phyloP scores from a whole-genome alignment of 2,888 invertebrate species.

The Tenthredo amoena region DNA sequence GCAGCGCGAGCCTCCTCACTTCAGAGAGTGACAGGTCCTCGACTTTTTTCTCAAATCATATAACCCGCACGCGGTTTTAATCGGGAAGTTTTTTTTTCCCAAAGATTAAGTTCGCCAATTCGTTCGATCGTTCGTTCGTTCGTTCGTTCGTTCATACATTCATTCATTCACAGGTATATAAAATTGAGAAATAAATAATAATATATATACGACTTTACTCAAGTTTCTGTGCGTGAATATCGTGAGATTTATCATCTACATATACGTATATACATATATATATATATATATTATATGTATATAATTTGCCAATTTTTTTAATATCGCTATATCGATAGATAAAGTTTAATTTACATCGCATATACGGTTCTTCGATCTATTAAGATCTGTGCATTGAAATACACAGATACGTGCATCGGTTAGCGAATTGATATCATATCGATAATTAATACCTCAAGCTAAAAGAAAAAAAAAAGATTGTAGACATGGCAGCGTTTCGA shows the following conservation, averaged over 20 bases:
- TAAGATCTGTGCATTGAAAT: neutral
- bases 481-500: constrained; percentile 34
- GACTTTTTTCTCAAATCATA: constrained; percentile 47
- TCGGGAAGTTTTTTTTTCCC: neutral
- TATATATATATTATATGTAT: neutral
- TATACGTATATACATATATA: neutral
- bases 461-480: too few species aligned
- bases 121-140: too few species aligned
- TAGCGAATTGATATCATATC: neutral
- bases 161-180: neutral
- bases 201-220: neutral
- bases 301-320: neutral
- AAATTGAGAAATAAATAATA: neutral
- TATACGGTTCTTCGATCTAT: neutral
- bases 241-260: neutral
- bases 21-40: constrained; percentile 58
- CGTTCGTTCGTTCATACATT: neutral
- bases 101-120: neutral
- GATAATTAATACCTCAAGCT: neutral
- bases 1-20: constrained; percentile 73
- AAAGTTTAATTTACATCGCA: neutral
- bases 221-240: neutral
- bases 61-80: neutral
- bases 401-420: neutral
- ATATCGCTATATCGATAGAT: neutral